phyloP scores from a whole-genome alignment of 2,888 invertebrate genomes.

The Drosophila lutescens region DNA sequence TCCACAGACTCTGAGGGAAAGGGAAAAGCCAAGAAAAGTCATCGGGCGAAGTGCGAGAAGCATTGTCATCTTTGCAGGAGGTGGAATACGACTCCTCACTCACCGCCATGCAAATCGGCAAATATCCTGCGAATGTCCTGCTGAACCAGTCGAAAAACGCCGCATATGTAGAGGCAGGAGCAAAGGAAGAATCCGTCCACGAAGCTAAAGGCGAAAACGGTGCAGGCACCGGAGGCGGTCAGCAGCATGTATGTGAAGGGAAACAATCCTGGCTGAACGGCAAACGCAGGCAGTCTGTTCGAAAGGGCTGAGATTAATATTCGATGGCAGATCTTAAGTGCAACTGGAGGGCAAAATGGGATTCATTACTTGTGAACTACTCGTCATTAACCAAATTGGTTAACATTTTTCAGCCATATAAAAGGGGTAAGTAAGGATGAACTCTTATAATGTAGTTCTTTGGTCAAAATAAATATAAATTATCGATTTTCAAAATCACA shows the following conservation, averaged over 20 bases:
- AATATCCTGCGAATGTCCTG: constrained; percentile 76
- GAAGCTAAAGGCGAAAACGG: constrained; percentile 79
- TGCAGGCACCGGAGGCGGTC: constrained; percentile 75
- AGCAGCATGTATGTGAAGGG: constrained; percentile 75
- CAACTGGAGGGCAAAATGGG: constrained; percentile 1
- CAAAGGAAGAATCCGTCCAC: constrained; percentile 82
- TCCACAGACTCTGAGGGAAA: constrained; percentile 50
- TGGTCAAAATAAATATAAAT: no score
- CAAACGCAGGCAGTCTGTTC: constrained; percentile 71
- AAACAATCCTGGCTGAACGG: constrained; percentile 67
- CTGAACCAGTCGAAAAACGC: constrained; percentile 78
- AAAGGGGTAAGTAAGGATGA: background rate
- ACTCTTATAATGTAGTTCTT: background rate
- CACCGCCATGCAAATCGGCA: constrained; percentile 63
- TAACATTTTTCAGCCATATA: background rate
- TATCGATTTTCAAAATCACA: no score
- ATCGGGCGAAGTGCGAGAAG: background rate
- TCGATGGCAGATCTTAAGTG: constrained; percentile 4
- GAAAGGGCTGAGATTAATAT: constrained; percentile 8
- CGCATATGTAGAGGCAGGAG: constrained; percentile 79
- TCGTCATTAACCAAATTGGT: constrained; percentile 24
- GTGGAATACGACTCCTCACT: constrained; percentile 25
- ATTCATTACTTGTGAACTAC: constrained; percentile 11
- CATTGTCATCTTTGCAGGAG: constrained; percentile 13
- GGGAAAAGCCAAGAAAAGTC: constrained; percentile 19